phyloP scores from a whole-genome alignment of 2,113 vertebrate genomes.

The Scartelaos histophorus region DNA sequence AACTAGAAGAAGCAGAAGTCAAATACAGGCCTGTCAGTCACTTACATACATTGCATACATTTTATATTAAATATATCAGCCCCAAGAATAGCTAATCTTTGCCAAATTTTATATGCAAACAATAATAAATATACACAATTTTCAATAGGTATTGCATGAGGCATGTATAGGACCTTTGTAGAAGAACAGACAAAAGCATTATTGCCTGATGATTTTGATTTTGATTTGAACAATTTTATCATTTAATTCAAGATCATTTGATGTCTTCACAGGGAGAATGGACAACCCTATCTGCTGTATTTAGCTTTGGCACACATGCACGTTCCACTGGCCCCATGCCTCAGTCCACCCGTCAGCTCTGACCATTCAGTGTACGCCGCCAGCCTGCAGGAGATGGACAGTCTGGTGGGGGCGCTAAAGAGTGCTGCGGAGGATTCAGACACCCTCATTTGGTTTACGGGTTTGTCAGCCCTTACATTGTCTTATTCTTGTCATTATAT shows the following conservation, averaged over 20 bases:
- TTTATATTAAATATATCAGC: neutral
- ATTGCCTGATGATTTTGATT: neutral
- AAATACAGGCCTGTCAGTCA: too few relatives aligned
- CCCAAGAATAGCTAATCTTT: too few relatives aligned
- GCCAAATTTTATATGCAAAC: too few relatives aligned
- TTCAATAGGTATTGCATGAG: neutral
- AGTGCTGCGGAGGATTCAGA: constrained; percentile 63
- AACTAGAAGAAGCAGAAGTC: too few relatives aligned
- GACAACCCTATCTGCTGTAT: constrained; percentile 88
- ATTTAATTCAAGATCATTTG: neutral
- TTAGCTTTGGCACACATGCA: constrained; percentile 92
- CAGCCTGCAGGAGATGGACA: constrained; percentile 87
- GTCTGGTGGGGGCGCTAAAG: constrained; percentile 83
- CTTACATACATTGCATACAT: too few relatives aligned
- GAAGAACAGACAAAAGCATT: too few relatives aligned
- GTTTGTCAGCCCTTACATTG: constrained; percentile 61
- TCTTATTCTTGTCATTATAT: neutral
- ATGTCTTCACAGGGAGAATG: constrained; percentile 64
- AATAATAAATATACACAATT: neutral
- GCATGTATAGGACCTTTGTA: too few relatives aligned
- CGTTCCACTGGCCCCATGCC: constrained; percentile 84
- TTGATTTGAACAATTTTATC: neutral
- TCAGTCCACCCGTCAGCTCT: constrained; percentile 1
- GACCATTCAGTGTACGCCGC: constrained; percentile 64
- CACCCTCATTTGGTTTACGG: constrained; percentile 91